Base-by-base conservation (phyloP, 1,140 invertebrate genomes). In the Conus betulinus region DNA sequence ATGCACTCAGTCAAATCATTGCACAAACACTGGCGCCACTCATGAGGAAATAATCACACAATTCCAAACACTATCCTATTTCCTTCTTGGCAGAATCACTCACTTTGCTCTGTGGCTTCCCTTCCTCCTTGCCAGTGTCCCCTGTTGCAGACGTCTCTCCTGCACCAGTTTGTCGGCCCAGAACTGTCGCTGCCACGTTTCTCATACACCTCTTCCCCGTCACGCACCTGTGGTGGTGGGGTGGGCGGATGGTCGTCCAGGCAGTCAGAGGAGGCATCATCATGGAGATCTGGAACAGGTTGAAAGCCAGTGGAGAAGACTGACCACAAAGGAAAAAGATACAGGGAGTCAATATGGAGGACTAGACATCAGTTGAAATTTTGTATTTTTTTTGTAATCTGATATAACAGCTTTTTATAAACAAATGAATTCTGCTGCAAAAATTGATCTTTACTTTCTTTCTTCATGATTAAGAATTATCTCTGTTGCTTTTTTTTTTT, bases 201-300 rank as follows among this genome's bases (percentile, higher is more conserved):
- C 11, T 87, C 74, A 51, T 67, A 76, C 13, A 15, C 53, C 39
- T 78, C 85, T 27, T 87, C 85, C 25, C 60, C 67, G 7, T 87
- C 85, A 5, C 71, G 27, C 15, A 51, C 71, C 51, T 27, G 39
- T 20, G 79, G 71, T 17, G 74, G 67, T 4, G 71, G 85, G 60
- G 27, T 79, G 23, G 85, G 85, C 11, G 85, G 71, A 17, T 10
- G 52, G 27, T 87, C 85, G 23, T 87, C 85, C 85, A 87, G 53
- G 17, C 85, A 76, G 71, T 87, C 85, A n/a, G 85, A 87, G 6
- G 85, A 87, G 11, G 53, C 85, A 6, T 87, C 85, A 52, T 87
- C 85, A 23, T 79, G 85, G 10, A 78, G 20, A 67, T 87, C 85
- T 87, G 71, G 15, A 87, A 57, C 74, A 87, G 23, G 71, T 39